phyloP scores from a whole-genome alignment of 2,113 vertebrate species.

The Ochotona curzoniae region DNA sequence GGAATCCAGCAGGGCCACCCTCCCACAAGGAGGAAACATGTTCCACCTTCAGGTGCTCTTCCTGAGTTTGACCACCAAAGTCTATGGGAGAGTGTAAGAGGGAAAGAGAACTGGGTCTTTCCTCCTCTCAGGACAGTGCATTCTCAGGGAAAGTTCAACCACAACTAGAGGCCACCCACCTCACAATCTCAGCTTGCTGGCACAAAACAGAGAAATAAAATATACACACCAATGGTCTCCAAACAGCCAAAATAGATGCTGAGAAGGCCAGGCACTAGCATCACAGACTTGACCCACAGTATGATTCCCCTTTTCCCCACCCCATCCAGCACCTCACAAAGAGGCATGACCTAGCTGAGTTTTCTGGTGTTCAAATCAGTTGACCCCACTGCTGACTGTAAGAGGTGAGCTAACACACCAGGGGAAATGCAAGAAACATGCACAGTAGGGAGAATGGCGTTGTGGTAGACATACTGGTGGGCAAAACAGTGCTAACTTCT shows the following conservation, averaged over 20 bases:
- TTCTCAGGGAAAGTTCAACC: constrained; percentile 26
- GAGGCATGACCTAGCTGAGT: background rate
- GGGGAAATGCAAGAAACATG: background rate
- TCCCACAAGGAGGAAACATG: background rate
- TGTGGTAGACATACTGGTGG: background rate
- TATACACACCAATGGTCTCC: background rate
- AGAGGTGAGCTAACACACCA: background rate
- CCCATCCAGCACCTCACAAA: background rate
- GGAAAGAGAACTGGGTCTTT: background rate
- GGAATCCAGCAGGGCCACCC: background rate
- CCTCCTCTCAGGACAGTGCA: background rate
- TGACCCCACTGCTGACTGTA: background rate
- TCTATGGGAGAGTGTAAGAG: background rate
- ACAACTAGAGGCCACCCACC: background rate
- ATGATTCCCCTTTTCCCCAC: background rate
- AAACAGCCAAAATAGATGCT: background rate
- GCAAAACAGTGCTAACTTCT: background rate
- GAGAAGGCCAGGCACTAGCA: background rate
- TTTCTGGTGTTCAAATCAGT: background rate
- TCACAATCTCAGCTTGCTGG: constrained; percentile 37
- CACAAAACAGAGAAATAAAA: constrained; percentile 11
- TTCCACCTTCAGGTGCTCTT: background rate
- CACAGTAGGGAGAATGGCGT: background rate
- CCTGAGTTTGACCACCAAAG: background rate
- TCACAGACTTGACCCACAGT: background rate